Base-by-base conservation (phyloP, 2,113 vertebrate genomes). In the Camarhynchus parvulus region DNA sequence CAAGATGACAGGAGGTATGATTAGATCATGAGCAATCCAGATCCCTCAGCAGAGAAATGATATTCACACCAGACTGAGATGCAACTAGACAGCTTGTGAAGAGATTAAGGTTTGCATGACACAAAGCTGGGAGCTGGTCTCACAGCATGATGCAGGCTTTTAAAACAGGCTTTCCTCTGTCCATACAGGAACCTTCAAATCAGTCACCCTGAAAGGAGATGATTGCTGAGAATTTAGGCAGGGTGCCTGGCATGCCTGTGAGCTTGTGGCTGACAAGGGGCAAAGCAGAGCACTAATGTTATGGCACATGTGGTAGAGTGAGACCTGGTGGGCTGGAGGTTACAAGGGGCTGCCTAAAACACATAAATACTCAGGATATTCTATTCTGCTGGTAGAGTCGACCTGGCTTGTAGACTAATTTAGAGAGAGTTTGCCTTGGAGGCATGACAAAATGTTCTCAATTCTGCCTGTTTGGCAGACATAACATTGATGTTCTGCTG, bases 31-130 rank as follows among this genome's bases (percentile, higher is more conserved):
- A 98, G 87, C 67, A 95, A 96, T 78, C 76, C 89, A 75, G 87
- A 88, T 93, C 52, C 58, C 74, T 95, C 68, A 90, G 62, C 70
- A 91, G 91, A 96, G 90, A 89, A 72, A 83, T 0, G 28, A 76
- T 94, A 94, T 46, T 92, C 81, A 89, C 90, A 92, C 90, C 83
- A 84, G 95, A 95, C 89, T 95, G 73, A 96, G 86, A 97, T 95
- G 66, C 92, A 88, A 89, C 87, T 83, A 97, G 97, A 95, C 93
- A 92, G 89, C 90, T 95, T 96, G 90, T 91, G 91, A 97, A 92
- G 91, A 97, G 97, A 96, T 96, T 89, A 84, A 85, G 73, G 68
- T 85, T 96, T 94, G 76, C 92, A 69, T 67, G 89, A 91, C 90
- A 96, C 74, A 94, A 97, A 89, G 86, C 94, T 94, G 91, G 73